phyloP scores from a whole-genome alignment of 2,113 vertebrate species.

The Alligator mississippiensis region DNA sequence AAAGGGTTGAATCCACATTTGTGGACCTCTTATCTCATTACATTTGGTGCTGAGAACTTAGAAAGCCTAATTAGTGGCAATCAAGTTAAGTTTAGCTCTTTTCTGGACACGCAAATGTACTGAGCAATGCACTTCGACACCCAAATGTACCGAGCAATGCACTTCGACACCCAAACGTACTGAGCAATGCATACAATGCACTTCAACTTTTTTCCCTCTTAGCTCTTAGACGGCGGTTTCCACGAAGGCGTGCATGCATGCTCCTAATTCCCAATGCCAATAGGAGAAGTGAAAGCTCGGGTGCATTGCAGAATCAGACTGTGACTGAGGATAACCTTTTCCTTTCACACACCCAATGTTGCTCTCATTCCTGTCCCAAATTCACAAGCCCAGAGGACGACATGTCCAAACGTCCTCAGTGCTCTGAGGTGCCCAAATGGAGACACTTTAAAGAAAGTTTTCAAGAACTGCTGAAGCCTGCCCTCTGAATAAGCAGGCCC shows the following conservation, averaged over 20 bases:
- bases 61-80: too few species aligned
- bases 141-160: fast-evolving
- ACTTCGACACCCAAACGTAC: not conserved
- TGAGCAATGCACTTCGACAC: not conserved
- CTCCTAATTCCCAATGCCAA: not conserved
- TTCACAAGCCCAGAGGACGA: fast-evolving
- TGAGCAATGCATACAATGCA: too few species aligned
- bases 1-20: constrained; percentile 51
- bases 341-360: fast-evolving
- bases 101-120: not conserved
- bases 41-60: constrained; percentile 16
- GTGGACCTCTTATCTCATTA: constrained; percentile 23
- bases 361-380: not conserved
- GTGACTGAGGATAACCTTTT: too few species aligned
- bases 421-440: fast-evolving
- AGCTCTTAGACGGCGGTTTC: not conserved
- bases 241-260: not conserved
- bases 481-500: not conserved
- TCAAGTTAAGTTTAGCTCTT: too few species aligned
- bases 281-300: not conserved
- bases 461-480: not conserved
- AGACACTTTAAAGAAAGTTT: not conserved
- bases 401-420: not conserved
- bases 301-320: not conserved
- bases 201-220: not conserved